Evolutionary conservation across 2,888 invertebrate species (phyloP), one percentile per base, ranked within the genome.

Genomic region (Blastobasis lacticolella): DNA sequence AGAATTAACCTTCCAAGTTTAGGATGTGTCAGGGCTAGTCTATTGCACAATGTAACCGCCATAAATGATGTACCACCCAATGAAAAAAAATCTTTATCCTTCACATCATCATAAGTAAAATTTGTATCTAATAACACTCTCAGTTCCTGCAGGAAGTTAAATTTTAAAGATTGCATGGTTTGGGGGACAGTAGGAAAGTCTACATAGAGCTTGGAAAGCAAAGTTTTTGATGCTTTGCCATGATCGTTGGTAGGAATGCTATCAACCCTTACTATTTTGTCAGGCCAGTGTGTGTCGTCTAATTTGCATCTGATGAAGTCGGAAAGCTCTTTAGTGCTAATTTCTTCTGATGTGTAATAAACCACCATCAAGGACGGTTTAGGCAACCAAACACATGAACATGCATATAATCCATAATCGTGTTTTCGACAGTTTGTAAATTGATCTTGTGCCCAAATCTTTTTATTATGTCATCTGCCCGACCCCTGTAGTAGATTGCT

Each of bases 391-490:
- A 92, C 54, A 60, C 90, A 90, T 40, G 85, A 81, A 63, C 89
- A 90, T 53, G 87, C 79, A 56, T 78, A 57, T 88, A 78, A 57
- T 79, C 71, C 70, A 81, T 83, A 37, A 80, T 64, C 10, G 73
- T 77, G 3, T 69, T 70, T 73, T 93, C 92, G 52, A 94, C 88
- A 41, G 77, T 65, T 43, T 80, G 75, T 46, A 94, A 75, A 71
- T 91, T 90, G 5, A 95, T 71, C 81, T 91, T 92, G 63, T 91
- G 89, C 0, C 96, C 96, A 74, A 93, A 92, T 71, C 95, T 88
- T 81, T 97, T 97, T 6, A 96, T 83, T 37, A 91, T 77, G 58
- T 90, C 90, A 77, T 95, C 93, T 57, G 78, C 89, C 47, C 97
- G 90, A 0, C 93, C 93, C 60, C 90, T 80, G 63, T 91, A 94